These are phyloP conservation scores for Hyles euphorbiae DNA, from an alignment of 1,140 invertebrate species.

Conservation along the genomic window DNA sequence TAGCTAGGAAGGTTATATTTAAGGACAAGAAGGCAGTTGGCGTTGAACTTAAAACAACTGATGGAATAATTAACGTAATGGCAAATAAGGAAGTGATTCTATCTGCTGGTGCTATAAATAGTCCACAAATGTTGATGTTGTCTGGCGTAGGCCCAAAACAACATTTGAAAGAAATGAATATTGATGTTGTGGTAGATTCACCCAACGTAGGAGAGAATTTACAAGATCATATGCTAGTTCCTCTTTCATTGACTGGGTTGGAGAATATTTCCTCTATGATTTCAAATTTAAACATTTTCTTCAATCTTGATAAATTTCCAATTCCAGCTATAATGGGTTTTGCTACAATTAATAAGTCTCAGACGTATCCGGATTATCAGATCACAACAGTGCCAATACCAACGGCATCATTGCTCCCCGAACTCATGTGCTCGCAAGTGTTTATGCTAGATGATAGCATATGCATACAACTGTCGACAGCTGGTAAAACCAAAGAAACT, in stretches of 20 bases:
- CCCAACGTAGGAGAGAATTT: slow-evolving; percentile 82
- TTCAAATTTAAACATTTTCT: slow-evolving; percentile 16
- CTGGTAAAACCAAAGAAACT: slow-evolving; percentile 81
- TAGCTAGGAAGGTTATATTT: slow-evolving; percentile 81
- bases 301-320: slow-evolving; percentile 18
- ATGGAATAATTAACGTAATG: slow-evolving; percentile 29
- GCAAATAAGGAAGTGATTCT: slow-evolving; percentile 70
- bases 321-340: slow-evolving; percentile 22
- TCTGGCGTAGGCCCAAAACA: slow-evolving; percentile 55
- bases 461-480: slow-evolving; percentile 43
- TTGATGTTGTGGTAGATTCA: slow-evolving; percentile 73
- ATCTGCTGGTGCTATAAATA: slow-evolving; percentile 71
- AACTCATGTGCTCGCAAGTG: slow-evolving; percentile 82
- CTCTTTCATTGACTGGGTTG: slow-evolving; percentile 22
- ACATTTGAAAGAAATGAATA: slow-evolving; percentile 47
- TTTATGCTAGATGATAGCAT: slow-evolving; percentile 77
- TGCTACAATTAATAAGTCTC: slow-evolving; percentile 16
- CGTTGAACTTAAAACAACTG: slow-evolving; percentile 60
- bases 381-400: slow-evolving; percentile 15
- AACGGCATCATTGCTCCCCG: slow-evolving; percentile 72
- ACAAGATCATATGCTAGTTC: slow-evolving; percentile 72
- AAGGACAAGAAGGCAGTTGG: slow-evolving; percentile 73
- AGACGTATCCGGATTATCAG: slow-evolving; percentile 28
- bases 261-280: slow-evolving; percentile 17
- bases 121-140: slow-evolving; percentile 62